Evolutionary conservation across 2,113 vertebrate species (phyloP).

Genomic region (Nerophis lumbriciformis): DNA sequence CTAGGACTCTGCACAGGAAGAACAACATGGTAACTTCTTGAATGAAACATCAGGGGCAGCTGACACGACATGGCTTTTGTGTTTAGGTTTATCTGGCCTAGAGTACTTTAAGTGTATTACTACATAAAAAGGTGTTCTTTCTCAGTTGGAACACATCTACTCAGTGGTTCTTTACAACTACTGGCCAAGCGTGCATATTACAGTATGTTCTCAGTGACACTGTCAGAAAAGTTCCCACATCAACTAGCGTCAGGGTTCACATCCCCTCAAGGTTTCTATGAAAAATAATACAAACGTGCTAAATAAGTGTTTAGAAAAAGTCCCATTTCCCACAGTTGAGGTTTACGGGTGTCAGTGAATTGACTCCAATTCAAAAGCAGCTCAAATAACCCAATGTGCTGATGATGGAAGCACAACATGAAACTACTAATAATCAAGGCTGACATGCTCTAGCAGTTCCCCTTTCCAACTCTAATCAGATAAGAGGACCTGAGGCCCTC

Average conservation of each 20-base stretch:
- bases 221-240: constrained; percentile 1
- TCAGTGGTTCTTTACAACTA: too few relatives aligned
- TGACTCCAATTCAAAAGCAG: constrained; percentile 5
- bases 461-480: constrained; percentile 35
- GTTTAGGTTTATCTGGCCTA: too few relatives aligned
- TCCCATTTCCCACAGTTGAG: constrained; percentile 5
- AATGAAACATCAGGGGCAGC: too few relatives aligned
- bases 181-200: too few relatives aligned
- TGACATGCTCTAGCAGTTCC: constrained; percentile 40
- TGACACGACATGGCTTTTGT: too few relatives aligned
- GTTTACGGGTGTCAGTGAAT: constrained; percentile 7
- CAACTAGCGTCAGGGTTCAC: constrained; percentile 2
- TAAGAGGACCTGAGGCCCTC: constrained; percentile 37
- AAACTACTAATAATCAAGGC: constrained; percentile 26
- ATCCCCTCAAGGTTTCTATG: not conserved
- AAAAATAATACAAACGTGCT: not conserved
- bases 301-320: constrained; percentile 2
- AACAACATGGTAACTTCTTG: too few relatives aligned
- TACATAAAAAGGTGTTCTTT: too few relatives aligned
- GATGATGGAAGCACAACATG: constrained; percentile 21
- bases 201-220: too few relatives aligned
- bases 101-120: too few relatives aligned
- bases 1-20: too few relatives aligned
- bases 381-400: constrained; percentile 24
- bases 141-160: too few relatives aligned